Base-by-base conservation (phyloP, 2,888 invertebrate species). In the Sinohyriopsis cumingii region DNA sequence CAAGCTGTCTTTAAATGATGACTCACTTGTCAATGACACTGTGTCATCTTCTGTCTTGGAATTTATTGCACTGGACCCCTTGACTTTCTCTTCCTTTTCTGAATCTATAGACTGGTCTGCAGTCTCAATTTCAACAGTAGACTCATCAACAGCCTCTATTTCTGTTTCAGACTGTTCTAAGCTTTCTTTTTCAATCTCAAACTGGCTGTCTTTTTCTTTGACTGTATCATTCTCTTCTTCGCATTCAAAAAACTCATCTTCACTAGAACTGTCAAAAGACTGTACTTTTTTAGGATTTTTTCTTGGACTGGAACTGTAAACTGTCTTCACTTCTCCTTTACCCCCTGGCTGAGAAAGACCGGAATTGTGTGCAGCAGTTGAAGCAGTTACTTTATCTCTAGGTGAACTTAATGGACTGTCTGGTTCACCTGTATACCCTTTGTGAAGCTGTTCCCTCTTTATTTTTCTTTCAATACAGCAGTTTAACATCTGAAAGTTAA, bases 401-500 rank as follows among this genome's bases (percentile, higher is more conserved):
- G 12, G 9, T 45, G 45, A 45, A 45, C 45, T 45, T 45, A 45
- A 15, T 1, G 45, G 45, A 45, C 45, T 45, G 45, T 69, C 60
- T 18, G 53, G n/a, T 55, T 79, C 73, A 55, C 79, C 78, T 28
- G 79, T 76, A 55, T 81, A 80, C 3, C 80, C 81, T 65, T 80
- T 82, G 61, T 75, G 80, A 20, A 82, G 67, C 63, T 79, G 77
- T 68, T 90, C 89, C 54, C 90, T 79, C 28, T 85, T 85, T 67
- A 87, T 89, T 78, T 91, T 91, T 67, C 91, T 89, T 70, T 90
- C 90, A 69, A 93, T 92, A 84, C 93, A 93, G 82, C 92, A 92
- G 84, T 93, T 93, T 25, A 93, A 85, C 92, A 94, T 92, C 89
- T 93, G 87, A 62, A 77, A 72, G 5, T 25, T 18, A 65, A 12